These are phyloP conservation scores for Paracanthobrama guichenoti DNA, from an alignment of 2,113 vertebrate genomes.

Conservation along the genomic window DNA sequence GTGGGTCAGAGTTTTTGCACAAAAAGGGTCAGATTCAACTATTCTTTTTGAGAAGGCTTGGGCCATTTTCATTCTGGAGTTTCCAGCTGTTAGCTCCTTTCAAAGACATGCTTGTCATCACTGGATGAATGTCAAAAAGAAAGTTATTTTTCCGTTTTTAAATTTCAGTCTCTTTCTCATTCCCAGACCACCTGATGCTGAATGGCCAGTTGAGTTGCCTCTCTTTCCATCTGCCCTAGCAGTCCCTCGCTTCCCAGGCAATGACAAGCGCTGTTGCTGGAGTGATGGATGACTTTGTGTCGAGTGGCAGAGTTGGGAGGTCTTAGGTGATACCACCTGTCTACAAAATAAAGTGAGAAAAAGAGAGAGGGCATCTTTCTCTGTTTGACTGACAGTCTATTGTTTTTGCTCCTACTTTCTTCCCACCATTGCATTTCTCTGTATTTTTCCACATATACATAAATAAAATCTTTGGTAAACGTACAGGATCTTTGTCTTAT, in stretches of 20 bases:
- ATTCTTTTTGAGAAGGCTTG: background rate
- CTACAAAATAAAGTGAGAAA: slow-evolving; percentile 7
- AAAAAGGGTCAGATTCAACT: background rate
- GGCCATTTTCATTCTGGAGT: background rate
- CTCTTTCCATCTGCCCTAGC: slow-evolving; percentile 32
- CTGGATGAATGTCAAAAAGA: slow-evolving; percentile 1
- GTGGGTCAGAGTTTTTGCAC: background rate
- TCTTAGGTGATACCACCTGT: slow-evolving; percentile 37
- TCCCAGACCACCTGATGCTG: slow-evolving; percentile 31
- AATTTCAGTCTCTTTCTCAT: background rate
- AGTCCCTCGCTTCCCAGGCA: slow-evolving; percentile 40
- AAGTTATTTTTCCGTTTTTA: slow-evolving; percentile 7
- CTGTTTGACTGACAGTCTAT: background rate
- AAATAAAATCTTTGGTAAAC: background rate
- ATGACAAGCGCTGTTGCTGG: slow-evolving; percentile 38
- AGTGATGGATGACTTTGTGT: slow-evolving; percentile 54
- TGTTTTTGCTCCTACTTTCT: background rate
- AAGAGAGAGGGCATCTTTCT: slow-evolving; percentile 3
- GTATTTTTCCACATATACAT: background rate
- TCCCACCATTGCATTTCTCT: background rate
- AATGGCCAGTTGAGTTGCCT: slow-evolving; percentile 5
- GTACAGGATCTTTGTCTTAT: background rate
- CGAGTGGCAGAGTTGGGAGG: slow-evolving; percentile 4
- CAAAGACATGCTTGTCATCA: background rate
- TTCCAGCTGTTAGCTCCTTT: background rate